Percentiles rank a stretch among this genome's conserved stretches.
Evolutionary conservation across 2,888 invertebrate genomes (phyloP).

Genomic region (Dolomedes plantarius): DNA sequence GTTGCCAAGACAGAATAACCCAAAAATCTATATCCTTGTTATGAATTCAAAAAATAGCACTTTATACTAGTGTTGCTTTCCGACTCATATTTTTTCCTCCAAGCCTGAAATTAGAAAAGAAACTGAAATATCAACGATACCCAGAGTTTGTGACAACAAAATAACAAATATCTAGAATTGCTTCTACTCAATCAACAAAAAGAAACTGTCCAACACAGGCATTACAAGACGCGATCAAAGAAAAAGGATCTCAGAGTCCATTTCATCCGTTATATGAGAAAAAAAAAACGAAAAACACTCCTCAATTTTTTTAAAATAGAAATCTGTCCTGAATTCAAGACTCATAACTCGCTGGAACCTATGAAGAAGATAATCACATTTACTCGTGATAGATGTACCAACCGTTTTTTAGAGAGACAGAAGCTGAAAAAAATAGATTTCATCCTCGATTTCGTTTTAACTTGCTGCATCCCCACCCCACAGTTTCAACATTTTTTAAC

Average conservation of each 20-base stretch:
- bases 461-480: conserved; percentile 59
- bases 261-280: conserved; percentile 3
- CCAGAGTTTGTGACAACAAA: background rate
- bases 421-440: conserved; percentile 47
- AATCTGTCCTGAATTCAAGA: conserved; percentile 47
- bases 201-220: conserved; percentile 5
- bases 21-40: too few species aligned
- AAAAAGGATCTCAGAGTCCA: background rate
- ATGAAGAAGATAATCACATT: conserved; percentile 69
- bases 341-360: conserved; percentile 57
- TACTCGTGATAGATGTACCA: conserved; percentile 63
- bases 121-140: background rate
- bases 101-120: too few species aligned
- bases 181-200: background rate
- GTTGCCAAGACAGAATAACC: too few species aligned
- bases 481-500: conserved; percentile 21
- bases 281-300: background rate
- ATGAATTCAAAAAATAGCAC: too few species aligned
- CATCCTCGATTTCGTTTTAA: conserved; percentile 63
- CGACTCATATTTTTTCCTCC: too few species aligned
- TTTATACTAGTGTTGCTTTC: too few species aligned
- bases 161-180: background rate
- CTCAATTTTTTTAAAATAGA: conserved; percentile 15
- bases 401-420: conserved; percentile 21
- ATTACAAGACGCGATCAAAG: background rate